Evolutionary conservation across 2,113 vertebrate genomes (phyloP), one percentile per base, ranked within the genome.

Genomic region (Elanus axillaris): DNA sequence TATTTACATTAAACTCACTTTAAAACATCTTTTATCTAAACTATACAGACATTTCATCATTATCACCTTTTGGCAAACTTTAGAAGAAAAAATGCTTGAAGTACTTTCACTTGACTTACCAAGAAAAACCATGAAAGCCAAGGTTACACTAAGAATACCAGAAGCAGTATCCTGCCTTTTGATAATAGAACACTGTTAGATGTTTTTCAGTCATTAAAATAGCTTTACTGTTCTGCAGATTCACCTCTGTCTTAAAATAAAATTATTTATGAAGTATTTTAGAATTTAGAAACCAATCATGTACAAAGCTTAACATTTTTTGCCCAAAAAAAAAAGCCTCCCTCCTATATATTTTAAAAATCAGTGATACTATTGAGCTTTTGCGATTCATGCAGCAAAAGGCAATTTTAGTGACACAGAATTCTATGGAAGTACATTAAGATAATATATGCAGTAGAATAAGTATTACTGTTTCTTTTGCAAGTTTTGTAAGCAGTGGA

Each of bases 331-430:
- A 22, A 29, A 47, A 50, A 6, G 23, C 9, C 10, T 55, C 7
- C 9, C 9, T 4, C 38, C 15, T 12, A 12, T 8, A 17, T 31
- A 58, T 31, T 81, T 62, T 11, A 80, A 31, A 78, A 73, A 27
- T 20, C 27, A 56, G 3, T 29, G 20, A 68, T 34, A 69, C 27
- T 55, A 93, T 15, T 59, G 55, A 32, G 32, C 3, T 25, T 83
- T 76, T 26, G 1, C 27, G 64, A 79, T 34, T 73, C 43, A 56
- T 34, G 6, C 6, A 82, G 40, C 3, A 79, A 86, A 93, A 27
- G 7, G 10, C 4, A 58, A 13, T 67, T 90, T 60, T 27, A 73
- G 21, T 62, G 56, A 60, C 8, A 34, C 0, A 0, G 5, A 38
- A 4, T 48, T 76, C 67, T 32, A 9, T 4, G 3, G 25, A 88